Percentiles rank a stretch among this genome's conserved stretches.
phyloP scores from a whole-genome alignment of 2,888 invertebrate species.

The Tolmerus cingulatus region DNA sequence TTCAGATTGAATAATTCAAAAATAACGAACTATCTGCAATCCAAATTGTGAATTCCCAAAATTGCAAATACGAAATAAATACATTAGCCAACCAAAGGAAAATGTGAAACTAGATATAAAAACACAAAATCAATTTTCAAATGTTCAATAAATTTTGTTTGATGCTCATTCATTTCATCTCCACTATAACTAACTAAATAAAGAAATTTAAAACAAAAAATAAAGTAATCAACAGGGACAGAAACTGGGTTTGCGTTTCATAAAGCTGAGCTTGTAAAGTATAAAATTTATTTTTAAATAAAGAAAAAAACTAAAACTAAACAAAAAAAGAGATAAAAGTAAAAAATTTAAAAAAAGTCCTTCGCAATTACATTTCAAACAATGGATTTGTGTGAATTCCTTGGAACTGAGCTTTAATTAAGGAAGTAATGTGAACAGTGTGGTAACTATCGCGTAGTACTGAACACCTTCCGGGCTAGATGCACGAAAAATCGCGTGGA shows the following conservation, averaged over 20 bases:
- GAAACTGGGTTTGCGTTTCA: constrained; percentile 36
- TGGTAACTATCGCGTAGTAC: constrained; percentile 3
- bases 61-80: neutral
- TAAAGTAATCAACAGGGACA: constrained; percentile 49
- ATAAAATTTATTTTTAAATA: neutral
- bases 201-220: constrained; percentile 31
- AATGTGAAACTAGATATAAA: neutral
- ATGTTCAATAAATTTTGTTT: neutral
- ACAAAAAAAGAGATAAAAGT: neutral
- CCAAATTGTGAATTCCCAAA: neutral
- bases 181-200: neutral
- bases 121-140: neutral
- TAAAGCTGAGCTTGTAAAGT: constrained; percentile 28
- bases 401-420: constrained; percentile 40
- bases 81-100: neutral
- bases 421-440: constrained; percentile 23
- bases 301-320: neutral
- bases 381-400: constrained; percentile 38
- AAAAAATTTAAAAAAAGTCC: neutral
- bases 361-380: constrained; percentile 11
- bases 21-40: neutral
- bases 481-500: neutral
- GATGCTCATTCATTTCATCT: neutral
- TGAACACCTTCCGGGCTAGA: constrained; percentile 6
- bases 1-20: neutral